Base-by-base conservation (phyloP, 2,888 invertebrate species). In the Drosophila yooni region DNA sequence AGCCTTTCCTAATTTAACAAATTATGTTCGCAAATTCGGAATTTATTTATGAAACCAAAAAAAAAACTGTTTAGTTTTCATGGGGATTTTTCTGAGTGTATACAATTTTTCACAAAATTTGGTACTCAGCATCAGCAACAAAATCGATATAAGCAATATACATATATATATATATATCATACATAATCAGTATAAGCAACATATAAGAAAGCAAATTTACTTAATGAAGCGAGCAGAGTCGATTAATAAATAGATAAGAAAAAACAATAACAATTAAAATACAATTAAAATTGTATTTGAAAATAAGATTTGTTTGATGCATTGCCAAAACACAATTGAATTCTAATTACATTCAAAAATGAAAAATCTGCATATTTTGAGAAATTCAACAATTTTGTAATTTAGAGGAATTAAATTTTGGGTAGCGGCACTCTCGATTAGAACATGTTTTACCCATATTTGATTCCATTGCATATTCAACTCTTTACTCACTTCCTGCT, bases 401-500 rank as follows among this genome's bases (percentile, higher is more conserved):
- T 34, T 27, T 13, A 1, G 27, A 18, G 7, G 11, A 36, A 15
- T 18, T 18, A 8, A 13, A 13, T 15, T 15, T 34, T 34, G 1
- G 7, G 2, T 25, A 34, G 15, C 54, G 56, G 7, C 34, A 7
- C 11, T 15, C 40, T 58, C 33, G 2, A 25, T 11, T 40, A 13
- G 25, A 25, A n/a, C 10, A 40, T 18, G n/a, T 29, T 10, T 3
- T 54, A 21, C 54, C 3, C 38, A 8, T 40, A 34, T 15, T 50
- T 50, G 21, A 27, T 58, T 68, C 21, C n/a, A 40, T 52, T 69
- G 58, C 69, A 67, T 71, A 76, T 57, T 77, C 73, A 77, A 70
- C 34, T 50, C 65, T 69, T 72, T 70, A 61, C 67, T 68, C 60
- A 81, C 71, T 69, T 86, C 83, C 83, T 88, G 83, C 87, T 86